A percentile compares a stretch with the other conserved stretches of the same genome.
Conservation (phyloP, 1,140 invertebrate genomes). For the Drosophila paulistorum region DNA sequence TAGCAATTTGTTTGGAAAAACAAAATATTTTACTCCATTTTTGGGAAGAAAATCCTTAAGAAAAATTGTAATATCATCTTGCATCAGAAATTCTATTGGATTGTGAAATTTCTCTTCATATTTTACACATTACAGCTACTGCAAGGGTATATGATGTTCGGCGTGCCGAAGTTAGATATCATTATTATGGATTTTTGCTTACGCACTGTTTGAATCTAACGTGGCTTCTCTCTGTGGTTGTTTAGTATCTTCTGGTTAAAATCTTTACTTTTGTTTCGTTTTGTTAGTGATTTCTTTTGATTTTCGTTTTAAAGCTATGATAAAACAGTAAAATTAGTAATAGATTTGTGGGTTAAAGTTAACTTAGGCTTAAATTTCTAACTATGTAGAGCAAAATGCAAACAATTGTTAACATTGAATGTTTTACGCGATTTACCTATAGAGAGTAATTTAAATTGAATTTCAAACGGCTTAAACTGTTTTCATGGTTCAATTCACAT, state of each 20-base stretch:
- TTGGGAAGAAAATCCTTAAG: too few relatives aligned
- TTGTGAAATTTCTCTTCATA: too few relatives aligned
- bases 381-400: conserved; percentile 21
- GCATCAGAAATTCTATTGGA: too few relatives aligned
- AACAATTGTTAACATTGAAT: conserved; percentile 61
- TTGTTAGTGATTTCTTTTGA: neutral
- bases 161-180: neutral
- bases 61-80: too few relatives aligned
- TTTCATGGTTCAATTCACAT: conserved; percentile 74
- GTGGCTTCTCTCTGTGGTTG: conserved; percentile 28
- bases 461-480: conserved; percentile 29
- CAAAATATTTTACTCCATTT: too few relatives aligned
- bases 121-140: neutral
- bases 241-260: conserved; percentile 25
- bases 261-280: conserved; percentile 25
- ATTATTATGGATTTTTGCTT: conserved; percentile 45
- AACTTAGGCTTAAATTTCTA: conserved; percentile 55
- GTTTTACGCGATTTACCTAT: conserved; percentile 47
- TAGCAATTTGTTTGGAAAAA: too few relatives aligned
- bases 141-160: neutral
- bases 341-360: conserved; percentile 36
- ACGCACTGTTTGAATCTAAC: conserved; percentile 55
- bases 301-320: conserved; percentile 20
- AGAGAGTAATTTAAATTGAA: conserved; percentile 63
- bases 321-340: conserved; percentile 14